Percentiles rank a stretch among this genome's conserved stretches.
Conservation (phyloP, 2,888 invertebrate genomes). For the Scaptomyza polygonia region DNA sequence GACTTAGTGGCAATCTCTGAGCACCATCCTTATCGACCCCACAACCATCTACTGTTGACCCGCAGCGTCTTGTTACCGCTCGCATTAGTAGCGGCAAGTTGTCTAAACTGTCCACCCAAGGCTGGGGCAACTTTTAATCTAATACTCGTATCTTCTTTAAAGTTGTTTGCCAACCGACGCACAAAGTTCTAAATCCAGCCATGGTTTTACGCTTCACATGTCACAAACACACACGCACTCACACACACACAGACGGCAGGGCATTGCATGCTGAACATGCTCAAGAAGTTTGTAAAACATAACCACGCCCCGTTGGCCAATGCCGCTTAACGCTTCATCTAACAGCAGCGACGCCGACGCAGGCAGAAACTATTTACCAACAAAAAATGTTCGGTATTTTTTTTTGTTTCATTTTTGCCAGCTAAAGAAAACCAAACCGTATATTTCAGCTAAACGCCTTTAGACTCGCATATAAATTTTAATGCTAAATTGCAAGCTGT, state of each 20-base stretch:
- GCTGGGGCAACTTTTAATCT: constrained; percentile 72
- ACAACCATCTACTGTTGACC: constrained; percentile 28
- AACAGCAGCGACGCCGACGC: constrained; percentile 37
- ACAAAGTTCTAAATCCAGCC: constrained; percentile 78
- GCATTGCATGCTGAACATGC: constrained; percentile 72
- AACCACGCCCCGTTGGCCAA: constrained; percentile 69
- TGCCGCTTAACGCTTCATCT: constrained; percentile 68
- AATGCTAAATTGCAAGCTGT: constrained; percentile 70
- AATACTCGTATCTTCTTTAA: constrained; percentile 75
- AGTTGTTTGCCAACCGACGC: constrained; percentile 65
- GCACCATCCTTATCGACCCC: neutral
- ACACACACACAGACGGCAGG: constrained; percentile 28
- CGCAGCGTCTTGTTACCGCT: constrained; percentile 52
- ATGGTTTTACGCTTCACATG: constrained; percentile 79
- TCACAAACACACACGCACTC: constrained; percentile 64
- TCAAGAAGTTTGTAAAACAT: constrained; percentile 77
- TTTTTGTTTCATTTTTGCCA: constrained; percentile 23
- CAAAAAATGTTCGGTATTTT: constrained; percentile 53
- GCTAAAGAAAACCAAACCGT: constrained; percentile 40
- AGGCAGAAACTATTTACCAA: constrained; percentile 70
- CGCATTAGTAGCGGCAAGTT: constrained; percentile 69
- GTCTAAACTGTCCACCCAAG: constrained; percentile 75
- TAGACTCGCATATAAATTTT: constrained; percentile 71
- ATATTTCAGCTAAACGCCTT: constrained; percentile 71
- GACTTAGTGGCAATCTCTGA: constrained; percentile 35